These are phyloP conservation scores for Xanthorhoe spadicearia DNA, from an alignment of 2,888 invertebrate species.

Conservation along the genomic window DNA sequence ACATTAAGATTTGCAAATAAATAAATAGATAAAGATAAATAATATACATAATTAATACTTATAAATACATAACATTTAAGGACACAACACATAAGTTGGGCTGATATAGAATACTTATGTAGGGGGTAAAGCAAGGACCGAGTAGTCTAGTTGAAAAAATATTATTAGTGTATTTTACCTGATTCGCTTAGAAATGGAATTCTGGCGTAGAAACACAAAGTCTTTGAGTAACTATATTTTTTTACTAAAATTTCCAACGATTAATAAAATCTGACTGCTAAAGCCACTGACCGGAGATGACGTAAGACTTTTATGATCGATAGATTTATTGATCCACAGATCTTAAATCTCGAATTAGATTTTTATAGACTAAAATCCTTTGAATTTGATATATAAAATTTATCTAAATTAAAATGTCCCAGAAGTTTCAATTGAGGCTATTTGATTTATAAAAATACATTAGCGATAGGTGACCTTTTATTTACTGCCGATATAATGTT, in stretches of 20 bases:
- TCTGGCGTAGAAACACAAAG: not conserved
- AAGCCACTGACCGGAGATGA: constrained; percentile 26
- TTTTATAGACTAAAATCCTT: constrained; percentile 4
- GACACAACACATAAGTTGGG: no score
- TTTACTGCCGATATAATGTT: not conserved
- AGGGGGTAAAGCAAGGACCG: no score
- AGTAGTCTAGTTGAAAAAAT: no score
- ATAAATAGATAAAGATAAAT: no score
- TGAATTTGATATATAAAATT: not conserved
- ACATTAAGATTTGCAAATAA: no score
- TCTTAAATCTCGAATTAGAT: constrained; percentile 14
- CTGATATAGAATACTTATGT: no score
- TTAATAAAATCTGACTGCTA: constrained; percentile 5
- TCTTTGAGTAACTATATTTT: not conserved
- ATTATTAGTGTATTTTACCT: no score
- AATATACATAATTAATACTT: no score
- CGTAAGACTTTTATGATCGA: constrained; percentile 28
- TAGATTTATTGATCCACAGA: constrained; percentile 23
- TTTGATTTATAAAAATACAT: not conserved
- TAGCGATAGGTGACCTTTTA: not conserved
- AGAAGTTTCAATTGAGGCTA: not conserved
- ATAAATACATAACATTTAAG: no score
- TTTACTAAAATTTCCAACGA: constrained; percentile 3
- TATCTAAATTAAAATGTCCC: not conserved
- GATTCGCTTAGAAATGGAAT: no score